phyloP scores from a whole-genome alignment of 2,797 vertebrate species.

The Cyclura pinguis region DNA sequence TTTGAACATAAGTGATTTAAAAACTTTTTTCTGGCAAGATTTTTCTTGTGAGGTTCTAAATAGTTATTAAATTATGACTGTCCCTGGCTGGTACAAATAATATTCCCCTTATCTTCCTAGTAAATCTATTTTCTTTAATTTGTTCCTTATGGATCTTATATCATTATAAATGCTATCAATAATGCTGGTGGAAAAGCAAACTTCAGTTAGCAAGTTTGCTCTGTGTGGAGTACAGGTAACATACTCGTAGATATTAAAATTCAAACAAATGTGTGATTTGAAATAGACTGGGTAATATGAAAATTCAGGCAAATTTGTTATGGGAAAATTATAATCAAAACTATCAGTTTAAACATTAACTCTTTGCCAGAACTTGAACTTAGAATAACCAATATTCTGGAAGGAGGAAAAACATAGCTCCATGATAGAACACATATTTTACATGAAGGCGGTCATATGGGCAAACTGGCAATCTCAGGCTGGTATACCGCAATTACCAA shows the following conservation, averaged over 20 bases:
- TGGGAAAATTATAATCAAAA: background rate
- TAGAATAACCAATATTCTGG: background rate
- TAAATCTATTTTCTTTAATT: background rate
- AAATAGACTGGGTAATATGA: background rate
- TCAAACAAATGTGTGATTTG: slow-evolving; percentile 15
- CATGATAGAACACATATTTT: background rate
- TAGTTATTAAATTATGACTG: slow-evolving; percentile 53
- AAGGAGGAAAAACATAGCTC: background rate
- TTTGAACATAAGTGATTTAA: slow-evolving; percentile 40
- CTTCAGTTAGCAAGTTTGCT: background rate
- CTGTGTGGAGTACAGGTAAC: slow-evolving; percentile 40
- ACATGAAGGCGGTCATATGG: background rate
- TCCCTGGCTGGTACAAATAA: slow-evolving; percentile 20
- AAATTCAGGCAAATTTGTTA: background rate
- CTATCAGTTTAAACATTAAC: background rate
- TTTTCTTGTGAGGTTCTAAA: slow-evolving; percentile 28
- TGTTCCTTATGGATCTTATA: slow-evolving; percentile 43
- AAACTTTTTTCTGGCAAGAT: slow-evolving; percentile 23
- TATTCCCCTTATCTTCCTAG: slow-evolving; percentile 22
- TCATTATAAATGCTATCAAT: slow-evolving; percentile 23
- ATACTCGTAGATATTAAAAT: slow-evolving; percentile 52
- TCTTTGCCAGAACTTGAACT: background rate
- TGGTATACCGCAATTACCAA: background rate
- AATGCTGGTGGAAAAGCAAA: background rate
- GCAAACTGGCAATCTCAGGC: background rate